Base-by-base conservation (phyloP, 2,888 invertebrate genomes). In the Gasteruption jaculator region DNA sequence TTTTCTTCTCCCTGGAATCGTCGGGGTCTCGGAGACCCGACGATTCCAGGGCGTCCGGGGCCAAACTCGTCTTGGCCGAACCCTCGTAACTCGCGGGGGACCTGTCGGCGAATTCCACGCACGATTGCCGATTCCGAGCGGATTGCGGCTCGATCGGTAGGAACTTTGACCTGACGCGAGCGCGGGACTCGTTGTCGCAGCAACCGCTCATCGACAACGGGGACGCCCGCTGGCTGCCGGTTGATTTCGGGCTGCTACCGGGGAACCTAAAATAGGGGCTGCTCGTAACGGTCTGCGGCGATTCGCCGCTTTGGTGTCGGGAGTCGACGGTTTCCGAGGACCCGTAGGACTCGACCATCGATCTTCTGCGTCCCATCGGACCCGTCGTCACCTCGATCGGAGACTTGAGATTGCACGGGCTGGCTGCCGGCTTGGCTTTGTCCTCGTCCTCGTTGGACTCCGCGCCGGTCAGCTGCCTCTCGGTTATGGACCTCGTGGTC, bases 391-490 rank as follows among this genome's bases (percentile, higher is more conserved):
- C 34, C 5, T 51, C 50, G n/a, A 31, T 37, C 5, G 49, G 35
- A 6, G 49, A 50, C 26, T 38, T 41, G 20, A 41, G 39, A 2
- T 30, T n/a, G 6, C 43, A 37, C 5, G 52, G 53, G 32, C 48
- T 53, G 16, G 42, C n/a, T n/a, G n/a, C n/a, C n/a, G n/a, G n/a
- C n/a, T n/a, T n/a, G n/a, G n/a, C n/a, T n/a, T n/a, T n/a, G n/a
- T n/a, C n/a, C n/a, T n/a, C n/a, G n/a, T 54, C 52, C 3, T 34
- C 26, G 11, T 43, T 43, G 25, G 44, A 52, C 22, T 60, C 58
- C 5, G 56, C 55, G 4, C 58, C 60, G 14, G 56, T 52, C 3
- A 57, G 42, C 41, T 53, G 57, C 1, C 58, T 48, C 38, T 58
- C 57, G n/a, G 44, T 39, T 15, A 51, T 48, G 5, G 52, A 48